Evolutionary conservation across 2,113 vertebrate species (phyloP).

Genomic region (Pelecanus crispus): DNA sequence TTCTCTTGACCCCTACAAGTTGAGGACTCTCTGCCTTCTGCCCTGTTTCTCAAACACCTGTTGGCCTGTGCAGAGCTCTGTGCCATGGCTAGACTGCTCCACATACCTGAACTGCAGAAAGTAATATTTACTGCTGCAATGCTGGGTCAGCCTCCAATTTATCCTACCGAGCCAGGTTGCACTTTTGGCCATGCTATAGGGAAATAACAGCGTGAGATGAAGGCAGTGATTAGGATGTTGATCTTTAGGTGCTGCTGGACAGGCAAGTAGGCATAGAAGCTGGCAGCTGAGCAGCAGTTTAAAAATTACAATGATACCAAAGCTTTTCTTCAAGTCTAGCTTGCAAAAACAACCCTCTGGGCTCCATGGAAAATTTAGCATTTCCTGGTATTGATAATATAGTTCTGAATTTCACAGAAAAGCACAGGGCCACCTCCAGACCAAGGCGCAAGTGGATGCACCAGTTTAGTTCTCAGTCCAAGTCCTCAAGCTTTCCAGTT

Average conservation of each 20-base stretch:
- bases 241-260: background rate
- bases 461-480: background rate
- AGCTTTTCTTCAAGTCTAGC: background rate
- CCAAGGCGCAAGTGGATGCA: accelerated
- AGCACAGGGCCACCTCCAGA: background rate
- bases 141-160: background rate
- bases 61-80: background rate
- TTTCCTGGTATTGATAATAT: background rate
- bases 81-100: background rate
- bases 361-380: background rate
- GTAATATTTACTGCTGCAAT: background rate
- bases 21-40: background rate
- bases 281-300: background rate
- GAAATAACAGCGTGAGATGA: background rate
- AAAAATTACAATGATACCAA: background rate
- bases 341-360: background rate
- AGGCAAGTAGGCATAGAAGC: background rate
- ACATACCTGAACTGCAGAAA: background rate
- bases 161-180: background rate
- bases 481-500: background rate
- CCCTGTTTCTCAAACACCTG: background rate
- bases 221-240: background rate
- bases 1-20: background rate
- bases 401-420: background rate
- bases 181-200: background rate